Evolutionary conservation across 1,140 invertebrate species (phyloP), one percentile per base, ranked within the genome.

Genomic region (Diorhabda sublineata): DNA sequence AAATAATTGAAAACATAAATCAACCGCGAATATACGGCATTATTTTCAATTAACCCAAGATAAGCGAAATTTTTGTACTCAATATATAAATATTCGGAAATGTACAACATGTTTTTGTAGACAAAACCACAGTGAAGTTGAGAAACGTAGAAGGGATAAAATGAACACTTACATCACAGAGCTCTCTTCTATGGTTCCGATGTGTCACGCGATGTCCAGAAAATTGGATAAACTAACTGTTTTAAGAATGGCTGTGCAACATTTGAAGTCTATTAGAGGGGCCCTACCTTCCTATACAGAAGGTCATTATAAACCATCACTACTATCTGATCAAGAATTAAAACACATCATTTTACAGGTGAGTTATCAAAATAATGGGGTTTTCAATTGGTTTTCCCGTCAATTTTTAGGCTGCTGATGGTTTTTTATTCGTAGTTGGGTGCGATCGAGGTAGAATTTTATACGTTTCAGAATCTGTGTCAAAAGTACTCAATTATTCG

Each of bases 101-200:
- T 26, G 26, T 26, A 26, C 26, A 26, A 26, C 26, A 26, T 26
- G 26, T 26, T 26, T 26, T 75, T 67, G 41, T 59, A 79, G 78
- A 61, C 78, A 96, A 82, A 97, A 97, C 82, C 95, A 98, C 82
- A 97, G 95, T 81, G 95, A 97, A 83, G 97, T 98, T 69, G 96
- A 98, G 81, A 97, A 97, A 79, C 84, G 95, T 1, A 85, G 96
- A 3, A 85, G 96, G 11, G 95, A 98, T 80, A 98, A 98, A 82
- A 98, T 98, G 95, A 97, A 97, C 82, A 95, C 90, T 0, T 97
- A 96, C 81, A 97, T 98, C 69, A 91, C 90, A 0, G 95, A 98
- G 81, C 80, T 98, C 45, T 93, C 94, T 44, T 86, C 89, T 2
- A 92, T 98, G 87, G 88, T 98, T 5, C 96, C 95, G 1, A 95